Evolutionary conservation across 2,797 vertebrate species (phyloP), one percentile per base, ranked within the genome.

Genomic region (Macropus fuliginosus): DNA sequence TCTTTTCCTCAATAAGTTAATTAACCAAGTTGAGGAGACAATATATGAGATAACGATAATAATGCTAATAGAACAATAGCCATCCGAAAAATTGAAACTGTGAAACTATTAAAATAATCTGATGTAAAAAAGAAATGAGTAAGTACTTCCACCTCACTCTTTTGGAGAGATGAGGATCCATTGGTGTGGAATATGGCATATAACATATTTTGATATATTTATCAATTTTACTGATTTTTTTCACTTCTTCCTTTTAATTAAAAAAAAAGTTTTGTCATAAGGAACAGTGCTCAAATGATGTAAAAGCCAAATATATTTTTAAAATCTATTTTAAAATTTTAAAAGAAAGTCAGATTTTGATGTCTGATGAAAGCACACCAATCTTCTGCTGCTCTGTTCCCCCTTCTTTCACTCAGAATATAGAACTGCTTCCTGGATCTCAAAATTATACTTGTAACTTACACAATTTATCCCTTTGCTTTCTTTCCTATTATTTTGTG

Each of bases 231-330:
- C n/a, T 81, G n/a, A 81, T 81, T 81, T 74, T 74, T 81, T 91
- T 29, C 94, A 56, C 3, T 94, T 91, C 14, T 54, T 62, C 74
- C 89, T 92, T 18, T 40, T 55, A 91, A 55, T 59, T 92, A 92
- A 91, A 57, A 56, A 55, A 56, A 57, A 34, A 92, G 2, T 56
- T 92, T 11, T 66, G n/a, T 50, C 1, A 24, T 46, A 21, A 40
- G n/a, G n/a, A 40, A 46, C 18, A 81, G 8, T 81, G 18, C 6
- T n/a, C 18, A 81, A 81, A 46, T 24, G 1, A 24, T 40, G 16
- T 46, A 40, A 62, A 62, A 62, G 13, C 29, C 29, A 62, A 74
- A 74, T n/a, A 74, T 40, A 18, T 31, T 62, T 62, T 62, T 31
- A 31, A 62, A 62, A 31, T 62, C 29, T 34, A 0, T 81, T 46